A percentile compares a stretch with the other conserved stretches of the same genome.
phyloP scores from a whole-genome alignment of 1,140 invertebrate species.

The Lordiphosa mommai region DNA sequence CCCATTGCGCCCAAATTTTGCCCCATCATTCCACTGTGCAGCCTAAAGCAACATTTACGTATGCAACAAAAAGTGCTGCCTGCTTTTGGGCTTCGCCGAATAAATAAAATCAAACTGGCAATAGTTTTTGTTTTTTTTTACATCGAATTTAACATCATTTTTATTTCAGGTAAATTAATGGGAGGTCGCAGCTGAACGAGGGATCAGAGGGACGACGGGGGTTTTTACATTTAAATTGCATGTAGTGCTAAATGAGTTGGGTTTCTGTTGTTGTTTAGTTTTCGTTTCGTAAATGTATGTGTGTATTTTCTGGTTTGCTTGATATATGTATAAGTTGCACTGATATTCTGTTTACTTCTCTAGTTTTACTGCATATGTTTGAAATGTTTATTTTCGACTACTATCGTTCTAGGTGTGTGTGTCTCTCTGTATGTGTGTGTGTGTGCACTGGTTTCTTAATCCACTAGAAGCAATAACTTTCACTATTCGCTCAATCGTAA shows the following conservation, averaged over 20 bases:
- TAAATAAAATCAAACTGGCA: slow-evolving; percentile 9
- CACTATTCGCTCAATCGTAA: slow-evolving; percentile 11
- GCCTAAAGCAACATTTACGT: too few species aligned
- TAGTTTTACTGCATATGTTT: slow-evolving; percentile 34
- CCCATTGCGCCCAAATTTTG: too few species aligned
- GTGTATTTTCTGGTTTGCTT: slow-evolving; percentile 20
- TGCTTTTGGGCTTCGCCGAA: neutral
- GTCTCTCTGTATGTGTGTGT: neutral
- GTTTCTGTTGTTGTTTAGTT: slow-evolving; percentile 21
- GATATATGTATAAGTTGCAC: slow-evolving; percentile 66
- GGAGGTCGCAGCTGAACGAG: slow-evolving; percentile 31
- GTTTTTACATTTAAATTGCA: slow-evolving; percentile 68
- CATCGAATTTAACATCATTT: slow-evolving; percentile 72
- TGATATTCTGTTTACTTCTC: slow-evolving; percentile 53
- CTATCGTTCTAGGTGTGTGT: slow-evolving; percentile 21
- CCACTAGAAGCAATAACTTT: slow-evolving; percentile 24
- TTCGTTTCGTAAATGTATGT: too few species aligned
- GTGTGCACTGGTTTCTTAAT: slow-evolving; percentile 4
- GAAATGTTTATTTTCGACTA: slow-evolving; percentile 27
- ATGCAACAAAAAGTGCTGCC: too few species aligned
- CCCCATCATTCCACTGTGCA: too few species aligned
- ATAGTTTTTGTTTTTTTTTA: slow-evolving; percentile 37
- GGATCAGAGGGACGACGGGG: slow-evolving; percentile 2
- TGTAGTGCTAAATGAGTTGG: slow-evolving; percentile 64
- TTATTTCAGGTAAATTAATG: slow-evolving; percentile 68